Conservation (phyloP, 1,140 invertebrate species). For the Maconellicoccus hirsutus region DNA sequence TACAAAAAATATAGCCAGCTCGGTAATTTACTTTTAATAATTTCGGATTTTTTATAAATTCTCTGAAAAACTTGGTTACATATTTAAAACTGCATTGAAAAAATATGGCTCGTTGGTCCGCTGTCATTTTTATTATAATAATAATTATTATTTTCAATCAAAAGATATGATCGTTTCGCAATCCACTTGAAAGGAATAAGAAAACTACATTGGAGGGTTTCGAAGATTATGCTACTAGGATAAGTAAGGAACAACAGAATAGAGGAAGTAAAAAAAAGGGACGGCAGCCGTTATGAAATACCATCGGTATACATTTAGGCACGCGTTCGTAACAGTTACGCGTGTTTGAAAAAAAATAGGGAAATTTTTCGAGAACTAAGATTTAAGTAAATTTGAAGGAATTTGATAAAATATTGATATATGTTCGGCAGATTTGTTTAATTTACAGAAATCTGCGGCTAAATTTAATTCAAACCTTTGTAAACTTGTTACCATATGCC, state of each 20-base stretch:
- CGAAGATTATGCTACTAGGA: not conserved
- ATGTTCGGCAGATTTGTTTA: not conserved
- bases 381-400: too few species aligned
- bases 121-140: conserved; percentile 9
- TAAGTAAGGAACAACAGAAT: not conserved
- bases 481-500: not conserved
- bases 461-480: not conserved
- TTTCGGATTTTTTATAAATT: too few species aligned
- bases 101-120: not conserved
- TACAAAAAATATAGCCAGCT: too few species aligned
- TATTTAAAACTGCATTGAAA: too few species aligned
- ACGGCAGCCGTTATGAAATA: conserved; percentile 21
- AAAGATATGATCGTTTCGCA: not conserved
- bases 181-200: conserved; percentile 12
- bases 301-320: conserved; percentile 13
- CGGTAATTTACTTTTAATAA: too few species aligned
- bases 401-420: too few species aligned
- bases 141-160: not conserved
- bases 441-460: not conserved
- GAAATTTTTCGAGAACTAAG: too few species aligned
- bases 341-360: too few species aligned
- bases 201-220: not conserved
- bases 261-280: conserved; percentile 10
- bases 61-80: too few species aligned
- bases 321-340: not conserved